Evolutionary conservation across 2,113 vertebrate genomes (phyloP), one percentile per base, ranked within the genome.

Genomic region (Chlamydotis undulata): DNA sequence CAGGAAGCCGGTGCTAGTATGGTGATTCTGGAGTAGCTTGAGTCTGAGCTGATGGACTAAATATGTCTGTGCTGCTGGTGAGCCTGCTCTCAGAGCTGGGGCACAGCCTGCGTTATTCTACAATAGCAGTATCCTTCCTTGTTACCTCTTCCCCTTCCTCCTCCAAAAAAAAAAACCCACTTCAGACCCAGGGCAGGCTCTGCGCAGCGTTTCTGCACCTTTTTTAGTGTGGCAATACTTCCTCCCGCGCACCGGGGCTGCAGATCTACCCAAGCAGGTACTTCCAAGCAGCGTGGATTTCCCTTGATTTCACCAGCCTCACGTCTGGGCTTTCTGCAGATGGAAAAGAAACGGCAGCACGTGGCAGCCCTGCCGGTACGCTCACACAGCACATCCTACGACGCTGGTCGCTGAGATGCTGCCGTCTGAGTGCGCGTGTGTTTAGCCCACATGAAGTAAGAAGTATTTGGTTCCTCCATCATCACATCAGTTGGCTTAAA

Each of bases 381-480:
- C 18, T 69, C 45, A 10, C 55, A 13, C 0, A 67, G 81, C 77
- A 47, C 49, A 3, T 45, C 81, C 74, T 26, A 4, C 4, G 1
- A 4, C 4, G 2, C 15, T 35, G 47, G 17, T 18, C 29, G 60
- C 43, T 53, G 69, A 69, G 45, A 4, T 82, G 29, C 59, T 12
- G 14, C 71, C 60, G 1, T 5, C 31, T 7, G 29, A 21, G 10
- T 4, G 25, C 11, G 43, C 1, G 0, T 50, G 47, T 19, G 7
- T 64, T 64, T 55, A 68, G 55, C 22, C 29, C 4, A 0, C 4
- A 16, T 23, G 64, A 84, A 91, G 35, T 31, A 26, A 83, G 33
- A 26, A 39, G 10, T 29, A 6, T 57, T 81, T 68, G 74, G 19
- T 71, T 95, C 47, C 33, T 74, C 60, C 28, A 23, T 75, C 61